phyloP scores from a whole-genome alignment of 2,888 invertebrate species.

The Papilio protenor region DNA sequence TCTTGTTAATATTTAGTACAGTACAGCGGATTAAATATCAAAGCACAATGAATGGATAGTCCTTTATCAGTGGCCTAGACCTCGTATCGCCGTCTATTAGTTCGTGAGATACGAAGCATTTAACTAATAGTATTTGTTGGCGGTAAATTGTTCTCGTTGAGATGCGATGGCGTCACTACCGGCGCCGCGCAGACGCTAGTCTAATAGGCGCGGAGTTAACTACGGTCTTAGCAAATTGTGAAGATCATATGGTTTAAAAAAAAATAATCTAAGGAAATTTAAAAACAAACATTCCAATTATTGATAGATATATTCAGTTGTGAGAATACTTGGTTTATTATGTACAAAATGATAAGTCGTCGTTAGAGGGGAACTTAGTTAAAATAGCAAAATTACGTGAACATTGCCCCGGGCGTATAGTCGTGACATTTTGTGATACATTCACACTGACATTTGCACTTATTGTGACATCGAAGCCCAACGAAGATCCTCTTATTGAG shows the following conservation, averaged over 20 bases:
- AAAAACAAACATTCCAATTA: not conserved
- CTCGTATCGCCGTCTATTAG: constrained; percentile 31
- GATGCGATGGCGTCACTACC: constrained; percentile 31
- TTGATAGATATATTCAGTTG: not conserved
- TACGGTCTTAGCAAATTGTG: not conserved
- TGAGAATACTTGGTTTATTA: not conserved
- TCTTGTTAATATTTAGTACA: too few relatives aligned
- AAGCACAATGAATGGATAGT: constrained; percentile 25
- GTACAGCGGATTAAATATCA: not conserved
- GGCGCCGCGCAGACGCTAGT: constrained; percentile 34
- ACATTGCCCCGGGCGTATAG: constrained; percentile 5
- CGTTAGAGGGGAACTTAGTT: not conserved
- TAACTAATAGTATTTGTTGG: constrained; percentile 39
- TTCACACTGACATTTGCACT: constrained; percentile 3
- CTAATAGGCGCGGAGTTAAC: constrained; percentile 8
- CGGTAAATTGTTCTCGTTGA: constrained; percentile 38
- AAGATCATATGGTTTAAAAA: not conserved
- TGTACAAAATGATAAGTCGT: not conserved
- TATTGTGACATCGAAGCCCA: constrained; percentile 19
- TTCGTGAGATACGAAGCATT: constrained; percentile 29
- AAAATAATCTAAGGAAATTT: not conserved
- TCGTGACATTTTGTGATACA: constrained; percentile 26
- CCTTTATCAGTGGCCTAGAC: constrained; percentile 38
- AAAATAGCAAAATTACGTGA: constrained; percentile 13
- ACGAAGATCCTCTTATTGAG: constrained; percentile 18